A percentile compares a stretch with the other conserved stretches of the same genome.
Evolutionary conservation across 2,797 vertebrate genomes (phyloP).

Genomic region (Myotis daubentonii): DNA sequence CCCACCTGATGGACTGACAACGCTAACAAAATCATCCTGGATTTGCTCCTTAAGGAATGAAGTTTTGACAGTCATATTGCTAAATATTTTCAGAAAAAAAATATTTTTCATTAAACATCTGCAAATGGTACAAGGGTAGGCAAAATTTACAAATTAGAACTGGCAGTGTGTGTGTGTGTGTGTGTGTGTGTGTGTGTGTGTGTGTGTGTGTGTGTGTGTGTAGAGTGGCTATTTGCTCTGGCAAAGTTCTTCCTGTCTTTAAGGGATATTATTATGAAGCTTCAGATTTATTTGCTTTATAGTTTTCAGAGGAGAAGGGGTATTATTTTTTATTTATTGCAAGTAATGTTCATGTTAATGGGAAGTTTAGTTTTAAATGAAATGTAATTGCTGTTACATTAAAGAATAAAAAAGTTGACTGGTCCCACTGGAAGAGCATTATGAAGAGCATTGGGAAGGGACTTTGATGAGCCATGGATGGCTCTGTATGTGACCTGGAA

Average conservation of each 20-base stretch:
- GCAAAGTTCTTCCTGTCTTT: neutral
- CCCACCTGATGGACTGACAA: neutral
- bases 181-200: neutral
- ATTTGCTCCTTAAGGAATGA: neutral
- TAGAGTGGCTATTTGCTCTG: neutral
- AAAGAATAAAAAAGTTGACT: neutral
- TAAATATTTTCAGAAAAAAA: constrained; percentile 12
- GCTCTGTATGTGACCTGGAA: neutral
- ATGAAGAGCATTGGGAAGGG: neutral
- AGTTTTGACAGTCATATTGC: constrained; percentile 3
- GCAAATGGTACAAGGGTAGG: neutral
- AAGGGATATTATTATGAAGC: neutral
- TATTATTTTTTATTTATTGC: neutral
- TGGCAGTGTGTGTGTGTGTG: neutral
- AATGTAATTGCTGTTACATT: neutral
- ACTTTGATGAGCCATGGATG: neutral
- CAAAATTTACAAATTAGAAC: constrained; percentile 42
- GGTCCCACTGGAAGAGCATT: neutral
- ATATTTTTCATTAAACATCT: constrained; percentile 22
- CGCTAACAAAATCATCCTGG: neutral
- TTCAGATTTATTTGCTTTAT: constrained; percentile 37
- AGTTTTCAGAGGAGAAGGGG: neutral
- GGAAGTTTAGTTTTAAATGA: constrained; percentile 30
- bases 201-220: neutral
- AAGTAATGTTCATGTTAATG: neutral